Percentiles rank a stretch among this genome's conserved stretches.
Conservation (phyloP, 2,888 invertebrate genomes). For the Idaea biselata region DNA sequence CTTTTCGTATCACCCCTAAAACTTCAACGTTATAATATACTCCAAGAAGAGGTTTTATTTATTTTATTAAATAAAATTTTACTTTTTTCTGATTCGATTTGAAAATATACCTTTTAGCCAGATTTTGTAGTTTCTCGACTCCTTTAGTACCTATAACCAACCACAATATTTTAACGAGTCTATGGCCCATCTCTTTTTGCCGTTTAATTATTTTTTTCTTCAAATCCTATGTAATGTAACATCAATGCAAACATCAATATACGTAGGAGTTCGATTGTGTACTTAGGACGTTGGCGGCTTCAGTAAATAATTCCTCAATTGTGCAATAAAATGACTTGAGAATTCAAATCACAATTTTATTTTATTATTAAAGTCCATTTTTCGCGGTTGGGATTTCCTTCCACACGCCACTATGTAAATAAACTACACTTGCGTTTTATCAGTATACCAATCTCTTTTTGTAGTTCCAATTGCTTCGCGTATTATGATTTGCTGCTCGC, state of each 20-base stretch:
- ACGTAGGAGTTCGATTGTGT: constrained; percentile 18
- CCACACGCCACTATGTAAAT: constrained; percentile 22
- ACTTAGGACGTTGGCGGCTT: constrained; percentile 21
- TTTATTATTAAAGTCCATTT: constrained; percentile 32
- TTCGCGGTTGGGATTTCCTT: constrained; percentile 30
- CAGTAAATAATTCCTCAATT: constrained; percentile 31
- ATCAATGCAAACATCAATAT: constrained; percentile 17
- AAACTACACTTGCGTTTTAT: constrained; percentile 22
- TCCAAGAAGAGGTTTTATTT: too few relatives aligned
- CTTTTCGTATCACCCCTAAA: too few relatives aligned
- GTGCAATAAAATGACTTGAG: constrained; percentile 32
- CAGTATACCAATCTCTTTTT: constrained; percentile 5
- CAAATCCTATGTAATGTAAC: not conserved
- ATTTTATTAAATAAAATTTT: too few relatives aligned
- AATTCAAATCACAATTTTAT: constrained; percentile 35
- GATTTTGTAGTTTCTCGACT: too few relatives aligned
- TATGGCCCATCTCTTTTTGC: constrained; percentile 1
- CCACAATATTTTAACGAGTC: not conserved
- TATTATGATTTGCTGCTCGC: not conserved
- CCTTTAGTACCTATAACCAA: not conserved
- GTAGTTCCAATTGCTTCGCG: constrained; percentile 11
- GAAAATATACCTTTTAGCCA: too few relatives aligned
- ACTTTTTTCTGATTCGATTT: too few relatives aligned
- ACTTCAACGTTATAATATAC: too few relatives aligned
- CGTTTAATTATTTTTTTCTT: not conserved